These are phyloP conservation scores for Augiades crinisus DNA, from an alignment of 2,888 invertebrate genomes.

Conservation along the genomic window DNA sequence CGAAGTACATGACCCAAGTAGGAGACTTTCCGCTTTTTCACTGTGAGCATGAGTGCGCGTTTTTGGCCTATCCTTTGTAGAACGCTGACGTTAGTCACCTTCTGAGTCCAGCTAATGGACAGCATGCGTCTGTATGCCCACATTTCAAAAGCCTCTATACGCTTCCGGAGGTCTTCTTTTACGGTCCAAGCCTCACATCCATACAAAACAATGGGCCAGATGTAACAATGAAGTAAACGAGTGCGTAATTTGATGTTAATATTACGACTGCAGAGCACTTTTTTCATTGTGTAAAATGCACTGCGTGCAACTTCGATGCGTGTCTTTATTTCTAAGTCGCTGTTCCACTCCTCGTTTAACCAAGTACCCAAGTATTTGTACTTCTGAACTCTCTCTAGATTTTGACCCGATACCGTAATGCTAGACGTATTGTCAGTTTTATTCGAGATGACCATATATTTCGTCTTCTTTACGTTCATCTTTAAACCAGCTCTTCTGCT, in stretches of 20 bases:
- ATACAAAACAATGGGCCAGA: neutral
- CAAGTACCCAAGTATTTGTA: neutral
- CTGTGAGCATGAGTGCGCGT: too few relatives aligned
- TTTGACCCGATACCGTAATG: neutral
- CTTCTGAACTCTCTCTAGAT: neutral
- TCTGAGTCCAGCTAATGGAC: too few relatives aligned
- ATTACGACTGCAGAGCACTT: neutral
- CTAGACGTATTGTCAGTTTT: too few relatives aligned
- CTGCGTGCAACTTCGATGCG: too few relatives aligned
- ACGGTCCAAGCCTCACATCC: conserved; percentile 8
- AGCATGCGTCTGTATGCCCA: conserved; percentile 10
- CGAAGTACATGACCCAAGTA: too few relatives aligned
- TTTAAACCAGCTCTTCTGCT: neutral
- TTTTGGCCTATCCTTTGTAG: too few relatives aligned
- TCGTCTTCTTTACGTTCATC: neutral
- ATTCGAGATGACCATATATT: neutral
- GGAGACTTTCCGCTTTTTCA: too few relatives aligned
- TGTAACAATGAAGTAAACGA: neutral
- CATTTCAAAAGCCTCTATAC: conserved; percentile 11
- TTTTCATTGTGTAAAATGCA: neutral
- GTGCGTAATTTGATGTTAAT: neutral
- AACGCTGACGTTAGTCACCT: too few relatives aligned
- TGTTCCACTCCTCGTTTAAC: neutral
- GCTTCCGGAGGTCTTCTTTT: neutral
- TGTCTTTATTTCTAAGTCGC: neutral